Conservation (phyloP, 1,140 invertebrate species). For the Habropoda laboriosa region DNA sequence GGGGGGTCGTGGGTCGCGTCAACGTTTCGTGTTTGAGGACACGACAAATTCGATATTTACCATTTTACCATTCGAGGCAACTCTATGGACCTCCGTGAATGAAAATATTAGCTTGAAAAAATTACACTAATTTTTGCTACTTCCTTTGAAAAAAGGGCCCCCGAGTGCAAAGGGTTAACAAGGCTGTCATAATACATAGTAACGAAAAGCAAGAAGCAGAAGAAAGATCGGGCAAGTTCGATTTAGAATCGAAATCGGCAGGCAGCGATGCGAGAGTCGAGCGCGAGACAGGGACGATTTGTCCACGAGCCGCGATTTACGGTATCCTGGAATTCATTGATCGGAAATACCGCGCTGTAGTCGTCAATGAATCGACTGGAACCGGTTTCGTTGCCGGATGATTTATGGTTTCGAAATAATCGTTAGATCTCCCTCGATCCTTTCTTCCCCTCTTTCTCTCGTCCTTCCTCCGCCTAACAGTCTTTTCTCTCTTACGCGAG, state of each 20-base stretch:
- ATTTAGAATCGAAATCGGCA: not conserved
- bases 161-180: too few relatives aligned
- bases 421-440: conserved; percentile 37
- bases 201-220: too few relatives aligned
- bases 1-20: too few relatives aligned
- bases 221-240: too few relatives aligned
- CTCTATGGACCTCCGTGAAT: too few relatives aligned
- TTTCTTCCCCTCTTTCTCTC: not conserved
- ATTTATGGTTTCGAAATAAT: conserved; percentile 58
- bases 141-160: too few relatives aligned
- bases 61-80: too few relatives aligned
- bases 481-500: not conserved
- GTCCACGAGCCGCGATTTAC: conserved; percentile 5
- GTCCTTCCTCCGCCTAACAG: not conserved
- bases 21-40: too few relatives aligned
- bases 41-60: too few relatives aligned
- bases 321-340: conserved; percentile 39
- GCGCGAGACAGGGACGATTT: not conserved
- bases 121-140: too few relatives aligned
- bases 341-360: conserved; percentile 14
- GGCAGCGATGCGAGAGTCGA: not conserved
- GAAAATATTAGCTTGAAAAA: too few relatives aligned
- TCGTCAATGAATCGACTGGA: conserved; percentile 37
- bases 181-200: too few relatives aligned
- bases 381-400: conserved; percentile 56